Evolutionary conservation across 2,888 invertebrate genomes (phyloP), one percentile per base, ranked within the genome.

Genomic region (Leptopilina myrica): DNA sequence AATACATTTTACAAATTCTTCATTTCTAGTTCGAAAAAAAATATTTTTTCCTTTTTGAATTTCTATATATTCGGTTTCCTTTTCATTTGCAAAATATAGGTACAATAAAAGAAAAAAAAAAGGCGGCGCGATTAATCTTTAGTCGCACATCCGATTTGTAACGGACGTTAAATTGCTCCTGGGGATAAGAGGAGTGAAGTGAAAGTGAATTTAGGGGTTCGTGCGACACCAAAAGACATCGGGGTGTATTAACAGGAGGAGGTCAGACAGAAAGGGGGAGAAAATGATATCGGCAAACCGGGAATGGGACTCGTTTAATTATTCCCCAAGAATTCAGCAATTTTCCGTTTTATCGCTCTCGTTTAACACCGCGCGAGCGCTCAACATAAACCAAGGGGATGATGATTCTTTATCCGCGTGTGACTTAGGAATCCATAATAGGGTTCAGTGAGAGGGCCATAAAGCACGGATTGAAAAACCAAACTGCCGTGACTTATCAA

Each of bases 321-420:
- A 87, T 86, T 85, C 83, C 77, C 82, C 80, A 85, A 84, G 88
- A 87, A 88, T 87, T 85, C 84, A 81, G 84, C 87, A 87, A 89
- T 90, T 90, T 89, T 88, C 86, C 86, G 85, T 88, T 87, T 89
- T 89, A 86, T 86, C 85, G 85, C 85, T 78, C 83, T 73, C 80
- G 81, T 76, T 80, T 80, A 79, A 62, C 80, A 78, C 69, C 73
- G 43, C 67, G 49, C 49, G 49, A 9, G 12, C 12, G 12, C 49
- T 49, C 33, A 33, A 49, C 11, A 49, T 49, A 49, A 20, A 15
- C 65, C 20, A 53, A n/a, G 53, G 64, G 26, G 49, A 49, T 49
- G 49, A 49, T 49, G 43, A 73, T 78, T 73, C 78, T 81, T 78
- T 53, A 15, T 80, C 59, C 59, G 49, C 69, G 33, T 43, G 67